Percentiles rank a stretch among this genome's conserved stretches.
Conservation (phyloP, 1,140 invertebrate species). For the Pseudoatta argentina region DNA sequence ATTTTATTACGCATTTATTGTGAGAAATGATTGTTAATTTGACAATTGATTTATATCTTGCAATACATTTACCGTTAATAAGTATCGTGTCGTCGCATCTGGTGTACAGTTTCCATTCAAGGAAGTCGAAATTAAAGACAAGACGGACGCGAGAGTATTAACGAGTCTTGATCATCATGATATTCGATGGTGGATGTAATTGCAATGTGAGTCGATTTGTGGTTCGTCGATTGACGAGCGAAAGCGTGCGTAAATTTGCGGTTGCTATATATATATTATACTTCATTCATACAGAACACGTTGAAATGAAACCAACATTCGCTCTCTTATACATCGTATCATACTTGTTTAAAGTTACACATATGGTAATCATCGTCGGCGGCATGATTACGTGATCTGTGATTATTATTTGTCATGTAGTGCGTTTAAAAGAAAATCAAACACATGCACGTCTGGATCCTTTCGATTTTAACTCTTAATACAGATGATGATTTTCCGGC, state of each 20-base stretch:
- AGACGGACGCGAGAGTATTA: constrained; percentile 22
- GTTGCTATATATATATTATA: neutral
- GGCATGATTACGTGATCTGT: constrained; percentile 8
- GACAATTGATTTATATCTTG: constrained; percentile 45
- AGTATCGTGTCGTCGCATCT: constrained; percentile 8
- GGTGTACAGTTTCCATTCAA: constrained; percentile 20
- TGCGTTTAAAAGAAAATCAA: neutral
- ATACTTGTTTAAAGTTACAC: neutral
- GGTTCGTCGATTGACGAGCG: constrained; percentile 20
- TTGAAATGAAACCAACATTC: neutral
- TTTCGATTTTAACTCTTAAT: neutral
- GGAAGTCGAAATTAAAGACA: constrained; percentile 45
- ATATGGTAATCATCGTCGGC: constrained; percentile 26
- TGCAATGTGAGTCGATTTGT: constrained; percentile 40
- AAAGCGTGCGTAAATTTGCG: constrained; percentile 41
- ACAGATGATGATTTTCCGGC: too few relatives aligned
- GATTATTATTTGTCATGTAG: neutral
- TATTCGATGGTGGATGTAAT: constrained; percentile 47
- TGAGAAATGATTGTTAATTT: constrained; percentile 24
- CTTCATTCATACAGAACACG: constrained; percentile 18
- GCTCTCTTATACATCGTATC: neutral
- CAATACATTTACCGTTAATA: constrained; percentile 45
- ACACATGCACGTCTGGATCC: neutral
- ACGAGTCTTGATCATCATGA: constrained; percentile 35
- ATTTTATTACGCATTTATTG: neutral